Percentiles rank a stretch among this genome's conserved stretches.
phyloP scores from a whole-genome alignment of 2,888 invertebrate genomes.

The Ectropis crepuscularia region DNA sequence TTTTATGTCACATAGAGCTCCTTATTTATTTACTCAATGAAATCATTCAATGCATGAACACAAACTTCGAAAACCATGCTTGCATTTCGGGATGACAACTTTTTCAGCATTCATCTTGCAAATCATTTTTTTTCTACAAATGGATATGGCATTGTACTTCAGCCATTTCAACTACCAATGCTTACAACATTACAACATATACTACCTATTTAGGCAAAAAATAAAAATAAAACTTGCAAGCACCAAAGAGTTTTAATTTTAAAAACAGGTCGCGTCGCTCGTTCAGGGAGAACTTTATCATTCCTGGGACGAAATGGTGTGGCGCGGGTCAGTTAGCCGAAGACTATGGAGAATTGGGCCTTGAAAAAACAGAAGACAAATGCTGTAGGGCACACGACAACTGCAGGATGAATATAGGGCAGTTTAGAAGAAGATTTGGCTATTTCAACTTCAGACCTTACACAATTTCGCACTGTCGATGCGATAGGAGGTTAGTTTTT shows the following conservation, averaged over 20 bases:
- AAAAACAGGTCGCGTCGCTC: conserved; percentile 73
- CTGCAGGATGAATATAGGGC: conserved; percentile 87
- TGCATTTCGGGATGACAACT: no score
- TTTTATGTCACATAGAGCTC: no score
- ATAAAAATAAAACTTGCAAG: neutral
- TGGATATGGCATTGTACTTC: no score
- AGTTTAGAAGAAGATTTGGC: conserved; percentile 85
- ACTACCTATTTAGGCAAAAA: no score
- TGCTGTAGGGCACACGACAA: conserved; percentile 91
- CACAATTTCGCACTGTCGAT: conserved; percentile 90
- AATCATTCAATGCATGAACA: no score
- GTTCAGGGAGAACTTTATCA: conserved; percentile 82
- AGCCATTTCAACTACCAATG: no score
- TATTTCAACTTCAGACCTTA: conserved; percentile 89
- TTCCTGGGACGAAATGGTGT: conserved; percentile 91
- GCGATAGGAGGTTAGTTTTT: conserved; percentile 89
- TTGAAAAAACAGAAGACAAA: conserved; percentile 82
- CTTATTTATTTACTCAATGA: no score
- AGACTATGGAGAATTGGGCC: conserved; percentile 86
- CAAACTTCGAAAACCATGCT: no score
- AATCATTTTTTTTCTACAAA: no score
- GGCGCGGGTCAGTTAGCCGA: conserved; percentile 86
- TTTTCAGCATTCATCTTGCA: no score
- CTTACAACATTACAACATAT: no score
- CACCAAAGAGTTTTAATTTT: conserved; percentile 42